Evolutionary conservation across 2,113 vertebrate species (phyloP).

Genomic region (Pimephales promelas): DNA sequence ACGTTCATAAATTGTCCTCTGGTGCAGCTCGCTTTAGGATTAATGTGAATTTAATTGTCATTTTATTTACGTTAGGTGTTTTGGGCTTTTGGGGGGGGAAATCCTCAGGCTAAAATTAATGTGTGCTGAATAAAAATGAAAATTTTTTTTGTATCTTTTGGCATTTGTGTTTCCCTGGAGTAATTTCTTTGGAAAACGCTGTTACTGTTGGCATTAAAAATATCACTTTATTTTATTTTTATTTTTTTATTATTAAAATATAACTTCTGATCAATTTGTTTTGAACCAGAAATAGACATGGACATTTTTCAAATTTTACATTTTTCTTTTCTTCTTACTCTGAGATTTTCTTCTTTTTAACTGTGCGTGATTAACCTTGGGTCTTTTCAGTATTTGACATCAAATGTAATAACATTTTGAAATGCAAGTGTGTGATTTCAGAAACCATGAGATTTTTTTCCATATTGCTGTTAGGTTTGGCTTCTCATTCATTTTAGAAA

Average conservation of each 20-base stretch:
- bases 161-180: slow-evolving; percentile 59
- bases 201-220: slow-evolving; percentile 50
- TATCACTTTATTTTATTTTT: neutral
- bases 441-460: neutral
- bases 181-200: slow-evolving; percentile 55
- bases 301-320: neutral
- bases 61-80: slow-evolving; percentile 54
- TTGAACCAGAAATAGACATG: slow-evolving; percentile 33
- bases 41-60: slow-evolving; percentile 71
- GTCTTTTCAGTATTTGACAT: too few species aligned
- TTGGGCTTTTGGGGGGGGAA: slow-evolving; percentile 62
- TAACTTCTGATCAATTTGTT: slow-evolving; percentile 39
- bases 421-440: neutral
- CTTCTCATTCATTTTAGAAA: neutral
- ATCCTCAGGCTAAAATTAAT: slow-evolving; percentile 52
- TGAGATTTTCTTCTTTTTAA: neutral
- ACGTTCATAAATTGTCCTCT: slow-evolving; percentile 59
- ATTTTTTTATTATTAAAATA: neutral
- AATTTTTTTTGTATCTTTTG: slow-evolving; percentile 61
- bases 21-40: slow-evolving; percentile 56
- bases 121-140: slow-evolving; percentile 58
- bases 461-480: neutral
- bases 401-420: neutral
- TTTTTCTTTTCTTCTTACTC: neutral
- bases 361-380: neutral